These are phyloP conservation scores for Athalia cordata DNA, from an alignment of 2,888 invertebrate species.

Conservation along the genomic window DNA sequence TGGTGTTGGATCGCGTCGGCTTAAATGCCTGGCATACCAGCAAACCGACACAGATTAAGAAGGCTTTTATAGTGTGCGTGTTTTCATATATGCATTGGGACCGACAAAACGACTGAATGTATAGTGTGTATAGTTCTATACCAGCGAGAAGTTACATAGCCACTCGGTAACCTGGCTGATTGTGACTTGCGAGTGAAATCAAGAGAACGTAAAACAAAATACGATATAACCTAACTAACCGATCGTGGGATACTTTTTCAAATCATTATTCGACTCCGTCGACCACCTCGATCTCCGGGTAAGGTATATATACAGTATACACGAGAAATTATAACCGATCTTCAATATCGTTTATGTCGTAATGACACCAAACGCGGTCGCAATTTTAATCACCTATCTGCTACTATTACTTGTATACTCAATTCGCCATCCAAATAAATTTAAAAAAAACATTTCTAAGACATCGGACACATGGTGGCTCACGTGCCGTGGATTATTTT, in stretches of 20 bases:
- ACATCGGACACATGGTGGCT: no score
- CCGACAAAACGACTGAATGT: not conserved
- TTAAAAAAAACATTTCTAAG: no score
- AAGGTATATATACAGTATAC: not conserved
- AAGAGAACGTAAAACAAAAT: conserved; percentile 16
- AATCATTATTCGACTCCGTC: not conserved
- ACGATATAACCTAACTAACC: not conserved
- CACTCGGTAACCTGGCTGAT: not conserved
- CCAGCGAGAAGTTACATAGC: not conserved
- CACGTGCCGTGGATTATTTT: not conserved
- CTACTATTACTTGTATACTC: no score
- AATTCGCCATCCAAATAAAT: no score
- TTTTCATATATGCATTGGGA: conserved; percentile 15
- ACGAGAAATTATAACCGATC: not conserved
- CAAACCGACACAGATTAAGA: conserved; percentile 54
- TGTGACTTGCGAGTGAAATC: not conserved
- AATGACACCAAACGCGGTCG: no score
- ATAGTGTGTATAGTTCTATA: no score
- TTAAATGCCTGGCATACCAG: conserved; percentile 61
- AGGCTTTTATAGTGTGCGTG: not conserved
- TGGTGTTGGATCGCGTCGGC: conserved; percentile 39
- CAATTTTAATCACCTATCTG: no score
- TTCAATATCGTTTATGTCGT: no score
- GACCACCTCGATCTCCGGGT: not conserved
- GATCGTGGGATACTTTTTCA: conserved; percentile 12